Conservation (phyloP, 2,888 invertebrate genomes). For the Apamea anceps region DNA sequence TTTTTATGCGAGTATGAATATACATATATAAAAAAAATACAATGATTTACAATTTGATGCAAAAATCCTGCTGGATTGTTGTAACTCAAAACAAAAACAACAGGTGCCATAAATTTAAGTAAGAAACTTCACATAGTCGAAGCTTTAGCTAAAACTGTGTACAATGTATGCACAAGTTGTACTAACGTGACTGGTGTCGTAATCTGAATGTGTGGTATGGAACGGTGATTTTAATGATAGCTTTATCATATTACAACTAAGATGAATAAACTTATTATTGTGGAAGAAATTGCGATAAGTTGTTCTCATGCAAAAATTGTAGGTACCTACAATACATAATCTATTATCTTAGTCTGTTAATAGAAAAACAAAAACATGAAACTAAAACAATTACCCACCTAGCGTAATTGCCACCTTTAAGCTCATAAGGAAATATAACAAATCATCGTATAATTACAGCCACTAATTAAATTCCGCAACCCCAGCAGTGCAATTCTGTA, state of each 20-base stretch:
- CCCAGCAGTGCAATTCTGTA: no score
- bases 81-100: no score
- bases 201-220: slow-evolving; percentile 65
- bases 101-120: not conserved
- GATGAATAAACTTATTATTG: slow-evolving; percentile 74
- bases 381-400: not conserved
- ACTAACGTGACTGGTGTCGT: slow-evolving; percentile 46
- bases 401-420: not conserved
- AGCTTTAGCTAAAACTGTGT: slow-evolving; percentile 61
- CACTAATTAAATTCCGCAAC: slow-evolving; percentile 32
- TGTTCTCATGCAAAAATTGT: not conserved
- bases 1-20: no score
- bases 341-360: not conserved
- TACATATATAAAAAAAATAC: no score
- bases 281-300: slow-evolving; percentile 46
- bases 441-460: slow-evolving; percentile 10
- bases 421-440: not conserved
- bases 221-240: slow-evolving; percentile 74
- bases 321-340: not conserved
- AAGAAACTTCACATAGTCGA: not conserved
- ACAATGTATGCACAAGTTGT: slow-evolving; percentile 60
- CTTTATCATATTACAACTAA: slow-evolving; percentile 74
- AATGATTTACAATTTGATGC: no score
- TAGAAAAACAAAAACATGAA: not conserved
- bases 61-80: no score